Evolutionary conservation across 2,797 vertebrate species (phyloP).

Genomic region (Malurus leucopterus): DNA sequence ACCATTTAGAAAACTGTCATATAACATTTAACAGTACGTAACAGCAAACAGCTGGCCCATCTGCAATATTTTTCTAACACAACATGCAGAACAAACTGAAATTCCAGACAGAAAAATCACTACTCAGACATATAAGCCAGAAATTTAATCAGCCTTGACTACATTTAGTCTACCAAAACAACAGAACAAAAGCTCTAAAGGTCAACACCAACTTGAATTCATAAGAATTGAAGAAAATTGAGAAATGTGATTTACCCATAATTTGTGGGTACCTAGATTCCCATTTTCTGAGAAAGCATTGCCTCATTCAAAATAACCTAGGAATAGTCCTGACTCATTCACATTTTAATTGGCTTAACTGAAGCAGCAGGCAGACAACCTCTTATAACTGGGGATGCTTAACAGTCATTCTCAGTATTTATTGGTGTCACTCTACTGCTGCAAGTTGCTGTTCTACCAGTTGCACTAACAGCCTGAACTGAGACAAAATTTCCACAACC

Average conservation of each 20-base stretch:
- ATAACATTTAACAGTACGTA: not conserved
- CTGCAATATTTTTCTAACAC: not conserved
- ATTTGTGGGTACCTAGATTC: not conserved
- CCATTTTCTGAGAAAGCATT: not conserved
- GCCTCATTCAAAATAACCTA: not conserved
- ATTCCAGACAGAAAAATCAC: constrained; percentile 8
- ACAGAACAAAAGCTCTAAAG: not conserved
- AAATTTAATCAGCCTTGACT: not conserved
- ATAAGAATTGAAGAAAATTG: not conserved
- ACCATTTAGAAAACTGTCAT: not conserved
- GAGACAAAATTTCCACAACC: not conserved
- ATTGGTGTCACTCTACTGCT: not conserved
- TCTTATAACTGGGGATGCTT: not conserved
- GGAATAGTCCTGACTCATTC: not conserved
- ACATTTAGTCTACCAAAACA: not conserved
- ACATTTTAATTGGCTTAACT: not conserved
- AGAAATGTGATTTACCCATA: not conserved
- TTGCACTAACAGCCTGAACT: not conserved
- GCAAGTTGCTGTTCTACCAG: not conserved
- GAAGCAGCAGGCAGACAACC: not conserved
- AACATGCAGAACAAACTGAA: not conserved
- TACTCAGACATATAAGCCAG: not conserved
- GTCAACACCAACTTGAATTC: not conserved
- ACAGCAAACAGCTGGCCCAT: not conserved
- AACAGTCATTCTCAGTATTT: not conserved